Percentiles rank a stretch among this genome's conserved stretches.
Conservation (phyloP, 2,113 vertebrate species). For the Crotalus tigris region DNA sequence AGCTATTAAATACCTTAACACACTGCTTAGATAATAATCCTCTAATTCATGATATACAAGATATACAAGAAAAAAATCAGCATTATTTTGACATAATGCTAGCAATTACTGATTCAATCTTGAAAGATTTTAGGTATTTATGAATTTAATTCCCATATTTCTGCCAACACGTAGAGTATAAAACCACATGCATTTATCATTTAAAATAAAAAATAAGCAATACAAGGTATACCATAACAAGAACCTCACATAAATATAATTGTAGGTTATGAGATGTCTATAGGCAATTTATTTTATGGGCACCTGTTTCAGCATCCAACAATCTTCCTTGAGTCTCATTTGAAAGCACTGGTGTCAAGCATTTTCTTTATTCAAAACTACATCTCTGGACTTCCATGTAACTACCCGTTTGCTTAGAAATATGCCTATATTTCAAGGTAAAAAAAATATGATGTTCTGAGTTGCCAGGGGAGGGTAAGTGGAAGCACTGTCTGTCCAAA, state of each 20-base stretch:
- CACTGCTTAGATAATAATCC: neutral
- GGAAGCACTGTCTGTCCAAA: neutral
- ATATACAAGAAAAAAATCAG: neutral
- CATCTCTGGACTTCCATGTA: neutral
- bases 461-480: neutral
- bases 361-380: neutral
- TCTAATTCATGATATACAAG: neutral
- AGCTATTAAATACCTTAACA: neutral
- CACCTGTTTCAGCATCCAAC: neutral
- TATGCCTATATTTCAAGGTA: neutral
- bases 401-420: neutral
- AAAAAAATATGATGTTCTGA: neutral
- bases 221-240: neutral
- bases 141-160: neutral
- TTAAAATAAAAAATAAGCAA: neutral
- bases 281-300: neutral
- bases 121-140: neutral
- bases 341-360: neutral
- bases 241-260: neutral
- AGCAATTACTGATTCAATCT: neutral
- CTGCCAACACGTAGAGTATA: neutral
- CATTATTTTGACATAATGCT: neutral
- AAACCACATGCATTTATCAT: neutral
- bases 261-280: neutral
- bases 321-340: neutral